Evolutionary conservation across 2,797 vertebrate genomes (phyloP).

Genomic region (Hafferia zeledoni): DNA sequence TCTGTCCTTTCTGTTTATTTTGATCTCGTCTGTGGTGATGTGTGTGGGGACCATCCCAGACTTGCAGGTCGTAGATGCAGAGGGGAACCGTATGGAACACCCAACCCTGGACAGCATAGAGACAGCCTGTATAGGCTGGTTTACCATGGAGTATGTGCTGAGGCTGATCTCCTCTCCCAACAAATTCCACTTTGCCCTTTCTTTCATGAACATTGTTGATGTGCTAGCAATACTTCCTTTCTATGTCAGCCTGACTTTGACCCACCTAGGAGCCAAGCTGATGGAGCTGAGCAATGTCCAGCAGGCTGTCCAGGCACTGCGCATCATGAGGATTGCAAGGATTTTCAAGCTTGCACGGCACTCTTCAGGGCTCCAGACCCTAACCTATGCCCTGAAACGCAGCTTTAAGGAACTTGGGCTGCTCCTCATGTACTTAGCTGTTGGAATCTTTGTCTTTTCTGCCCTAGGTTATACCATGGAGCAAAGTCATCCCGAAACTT

Average conservation of each 20-base stretch:
- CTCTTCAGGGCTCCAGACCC: slow-evolving; percentile 93
- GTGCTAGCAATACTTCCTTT: slow-evolving; percentile 94
- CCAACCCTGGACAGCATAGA: slow-evolving; percentile 91
- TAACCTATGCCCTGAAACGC: slow-evolving; percentile 93
- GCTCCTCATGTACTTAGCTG: slow-evolving; percentile 95
- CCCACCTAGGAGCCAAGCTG: slow-evolving; percentile 88
- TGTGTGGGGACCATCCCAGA: slow-evolving; percentile 95
- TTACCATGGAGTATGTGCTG: slow-evolving; percentile 91
- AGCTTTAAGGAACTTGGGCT: slow-evolving; percentile 96
- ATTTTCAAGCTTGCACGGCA: slow-evolving; percentile 97
- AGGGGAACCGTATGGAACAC: slow-evolving; percentile 90
- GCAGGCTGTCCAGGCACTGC: slow-evolving; percentile 93
- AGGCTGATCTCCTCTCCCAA: slow-evolving; percentile 90
- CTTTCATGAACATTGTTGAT: slow-evolving; percentile 96
- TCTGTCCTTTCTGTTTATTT: slow-evolving; percentile 91
- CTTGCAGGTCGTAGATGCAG: slow-evolving; percentile 86
- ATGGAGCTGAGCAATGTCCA: slow-evolving; percentile 95
- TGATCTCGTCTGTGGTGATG: slow-evolving; percentile 93
- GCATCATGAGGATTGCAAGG: slow-evolving; percentile 93
- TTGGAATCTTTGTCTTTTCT: slow-evolving; percentile 97
- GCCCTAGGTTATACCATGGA: slow-evolving; percentile 96
- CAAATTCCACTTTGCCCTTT: slow-evolving; percentile 88
- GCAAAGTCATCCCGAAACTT: slow-evolving; percentile 93
- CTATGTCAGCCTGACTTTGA: slow-evolving; percentile 91
- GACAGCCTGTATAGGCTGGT: slow-evolving; percentile 93